phyloP scores from a whole-genome alignment of 2,113 vertebrate species.

The Xiphophorus maculatus region DNA sequence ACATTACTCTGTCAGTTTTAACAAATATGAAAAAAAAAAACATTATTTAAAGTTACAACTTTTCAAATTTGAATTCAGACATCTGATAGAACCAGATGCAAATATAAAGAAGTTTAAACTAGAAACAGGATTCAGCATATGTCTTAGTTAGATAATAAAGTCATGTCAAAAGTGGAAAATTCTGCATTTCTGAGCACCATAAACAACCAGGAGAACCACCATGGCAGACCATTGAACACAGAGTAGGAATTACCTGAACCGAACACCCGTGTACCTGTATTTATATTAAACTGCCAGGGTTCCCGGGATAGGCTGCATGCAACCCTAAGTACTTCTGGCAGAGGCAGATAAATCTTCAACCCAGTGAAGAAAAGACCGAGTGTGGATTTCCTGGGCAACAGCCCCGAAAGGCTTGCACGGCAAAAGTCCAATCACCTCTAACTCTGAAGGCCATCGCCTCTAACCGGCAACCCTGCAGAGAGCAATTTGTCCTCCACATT shows the following conservation, averaged over 20 bases:
- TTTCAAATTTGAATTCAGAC: no score
- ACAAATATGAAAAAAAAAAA: no score
- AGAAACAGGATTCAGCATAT: not conserved
- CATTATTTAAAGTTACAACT: no score
- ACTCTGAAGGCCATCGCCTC: constrained; percentile 19
- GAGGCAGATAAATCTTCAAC: constrained; percentile 28
- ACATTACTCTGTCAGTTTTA: no score
- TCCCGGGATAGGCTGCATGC: not conserved
- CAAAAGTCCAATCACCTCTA: constrained; percentile 19
- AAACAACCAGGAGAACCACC: not conserved
- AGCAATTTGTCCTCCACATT: constrained; percentile 30
- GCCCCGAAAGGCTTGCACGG: not conserved
- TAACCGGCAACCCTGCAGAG: constrained; percentile 38
- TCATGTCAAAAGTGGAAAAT: not conserved
- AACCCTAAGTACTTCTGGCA: constrained; percentile 1
- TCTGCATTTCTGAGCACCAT: not conserved
- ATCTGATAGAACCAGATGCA: not conserved
- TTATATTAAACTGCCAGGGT: not conserved
- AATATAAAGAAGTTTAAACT: not conserved
- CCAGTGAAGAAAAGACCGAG: constrained; percentile 2
- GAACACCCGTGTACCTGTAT: not conserved
- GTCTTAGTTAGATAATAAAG: not conserved
- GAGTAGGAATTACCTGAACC: not conserved
- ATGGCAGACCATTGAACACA: not conserved
- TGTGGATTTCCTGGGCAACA: not conserved